Percentiles rank a stretch among this genome's conserved stretches.
Evolutionary conservation across 2,888 invertebrate genomes (phyloP).

Genomic region (Drosophila formosana): DNA sequence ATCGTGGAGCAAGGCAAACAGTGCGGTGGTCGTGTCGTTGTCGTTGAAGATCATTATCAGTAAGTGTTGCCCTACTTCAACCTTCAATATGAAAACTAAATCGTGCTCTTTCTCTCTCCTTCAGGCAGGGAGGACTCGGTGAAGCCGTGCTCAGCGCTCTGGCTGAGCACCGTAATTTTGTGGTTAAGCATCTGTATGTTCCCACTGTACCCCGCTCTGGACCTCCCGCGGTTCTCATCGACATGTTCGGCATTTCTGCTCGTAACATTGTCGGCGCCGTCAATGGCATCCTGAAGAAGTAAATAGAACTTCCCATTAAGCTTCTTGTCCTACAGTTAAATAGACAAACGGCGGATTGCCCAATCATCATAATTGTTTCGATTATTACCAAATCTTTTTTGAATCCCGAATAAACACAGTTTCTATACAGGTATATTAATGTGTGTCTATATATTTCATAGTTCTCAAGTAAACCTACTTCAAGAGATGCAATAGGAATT

Average conservation of each 20-base stretch:
- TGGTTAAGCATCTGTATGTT: constrained; percentile 93
- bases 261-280: constrained; percentile 91
- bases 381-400: constrained; percentile 13
- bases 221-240: constrained; percentile 93
- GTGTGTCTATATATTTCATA: not conserved
- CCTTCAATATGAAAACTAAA: not conserved
- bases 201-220: constrained; percentile 96
- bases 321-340: not conserved
- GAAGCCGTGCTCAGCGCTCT: constrained; percentile 96
- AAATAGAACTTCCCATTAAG: not conserved
- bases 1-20: constrained; percentile 92
- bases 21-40: constrained; percentile 92
- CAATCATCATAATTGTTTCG: constrained; percentile 5
- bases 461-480: not conserved
- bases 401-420: constrained; percentile 28
- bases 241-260: constrained; percentile 95
- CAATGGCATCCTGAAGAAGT: constrained; percentile 87
- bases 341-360: constrained; percentile 3
- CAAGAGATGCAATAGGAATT: no score
- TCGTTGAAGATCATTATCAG: constrained; percentile 98
- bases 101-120: not conserved
- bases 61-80: constrained; percentile 86
- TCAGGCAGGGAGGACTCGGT: constrained; percentile 93
- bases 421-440: constrained; percentile 12
- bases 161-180: constrained; percentile 89